phyloP scores from a whole-genome alignment of 2,797 vertebrate species.

The Micromesistius poutassou region DNA sequence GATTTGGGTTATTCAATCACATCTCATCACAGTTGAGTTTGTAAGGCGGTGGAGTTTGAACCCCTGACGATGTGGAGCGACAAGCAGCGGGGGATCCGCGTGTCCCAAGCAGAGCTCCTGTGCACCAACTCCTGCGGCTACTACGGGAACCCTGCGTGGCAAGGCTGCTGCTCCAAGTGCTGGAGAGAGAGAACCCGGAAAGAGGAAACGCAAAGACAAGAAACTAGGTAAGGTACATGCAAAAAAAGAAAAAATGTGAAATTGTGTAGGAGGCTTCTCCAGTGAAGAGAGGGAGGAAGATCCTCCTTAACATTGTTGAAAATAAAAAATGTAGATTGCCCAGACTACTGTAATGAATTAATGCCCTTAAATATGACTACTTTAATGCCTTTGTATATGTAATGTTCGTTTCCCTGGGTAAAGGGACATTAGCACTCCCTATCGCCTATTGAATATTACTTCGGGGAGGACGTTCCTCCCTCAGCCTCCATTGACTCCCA shows the following conservation, averaged over 20 bases:
- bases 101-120: conserved; percentile 74
- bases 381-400: too few species aligned
- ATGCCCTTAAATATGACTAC: too few species aligned
- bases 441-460: too few species aligned
- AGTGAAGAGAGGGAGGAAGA: too few species aligned
- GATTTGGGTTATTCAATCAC: background rate
- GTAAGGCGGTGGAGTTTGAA: conserved; percentile 27
- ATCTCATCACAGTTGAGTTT: background rate
- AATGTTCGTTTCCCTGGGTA: too few species aligned
- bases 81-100: conserved; percentile 70
- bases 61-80: conserved; percentile 64
- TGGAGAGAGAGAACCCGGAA: conserved; percentile 71
- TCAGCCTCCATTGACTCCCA: too few species aligned
- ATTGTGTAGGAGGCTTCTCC: background rate
- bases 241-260: background rate
- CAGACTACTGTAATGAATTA: too few species aligned
- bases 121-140: conserved; percentile 79
- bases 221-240: conserved; percentile 49
- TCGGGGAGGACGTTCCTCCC: too few species aligned
- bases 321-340: too few species aligned
- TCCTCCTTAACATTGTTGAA: too few species aligned
- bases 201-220: conserved; percentile 45
- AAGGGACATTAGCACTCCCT: too few species aligned
- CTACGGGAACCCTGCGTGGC: conserved; percentile 81
- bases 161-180: conserved; percentile 82